Evolutionary conservation across 2,113 vertebrate species (phyloP).

Genomic region (Thymallus thymallus): DNA sequence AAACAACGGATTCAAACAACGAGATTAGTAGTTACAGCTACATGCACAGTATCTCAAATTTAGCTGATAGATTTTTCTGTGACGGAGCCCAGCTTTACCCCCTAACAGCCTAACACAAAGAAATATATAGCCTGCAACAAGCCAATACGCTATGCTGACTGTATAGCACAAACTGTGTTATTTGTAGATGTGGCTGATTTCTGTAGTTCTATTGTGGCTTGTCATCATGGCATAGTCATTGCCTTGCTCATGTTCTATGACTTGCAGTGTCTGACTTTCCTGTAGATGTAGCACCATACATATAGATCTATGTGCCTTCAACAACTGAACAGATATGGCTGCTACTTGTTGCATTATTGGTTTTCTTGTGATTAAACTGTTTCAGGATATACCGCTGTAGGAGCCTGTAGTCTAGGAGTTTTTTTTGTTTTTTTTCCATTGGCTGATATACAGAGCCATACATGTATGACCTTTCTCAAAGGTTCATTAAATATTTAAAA

Average conservation of each 20-base stretch:
- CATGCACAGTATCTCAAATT: conserved; percentile 41
- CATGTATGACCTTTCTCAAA: conserved; percentile 29
- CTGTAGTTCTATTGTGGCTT: conserved; percentile 42
- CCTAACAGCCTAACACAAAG: conserved; percentile 61
- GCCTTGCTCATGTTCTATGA: conserved; percentile 21
- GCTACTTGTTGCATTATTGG: conserved; percentile 62
- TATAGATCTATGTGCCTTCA: conserved; percentile 73
- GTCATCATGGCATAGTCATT: conserved; percentile 28
- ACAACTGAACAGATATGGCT: conserved; percentile 60
- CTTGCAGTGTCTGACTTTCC: conserved; percentile 18
- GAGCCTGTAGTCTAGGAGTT: conserved; percentile 33
- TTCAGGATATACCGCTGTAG: conserved; percentile 43
- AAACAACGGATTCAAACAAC: conserved; percentile 25
- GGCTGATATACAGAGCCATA: conserved; percentile 41
- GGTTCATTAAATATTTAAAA: conserved; percentile 47
- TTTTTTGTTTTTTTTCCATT: conserved; percentile 39
- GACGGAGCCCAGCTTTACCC: conserved; percentile 34
- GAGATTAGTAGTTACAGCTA: conserved; percentile 36
- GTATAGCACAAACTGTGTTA: conserved; percentile 32
- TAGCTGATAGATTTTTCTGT: conserved; percentile 33
- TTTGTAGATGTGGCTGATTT: conserved; percentile 48
- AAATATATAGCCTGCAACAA: conserved; percentile 46
- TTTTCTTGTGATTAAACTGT: conserved; percentile 43
- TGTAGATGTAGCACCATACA: conserved; percentile 59
- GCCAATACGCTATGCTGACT: conserved; percentile 39